A percentile compares a stretch with the other conserved stretches of the same genome.
These are phyloP conservation scores for Ceratothoa steindachneri DNA, from an alignment of 2,888 invertebrate genomes.

Conservation along the genomic window DNA sequence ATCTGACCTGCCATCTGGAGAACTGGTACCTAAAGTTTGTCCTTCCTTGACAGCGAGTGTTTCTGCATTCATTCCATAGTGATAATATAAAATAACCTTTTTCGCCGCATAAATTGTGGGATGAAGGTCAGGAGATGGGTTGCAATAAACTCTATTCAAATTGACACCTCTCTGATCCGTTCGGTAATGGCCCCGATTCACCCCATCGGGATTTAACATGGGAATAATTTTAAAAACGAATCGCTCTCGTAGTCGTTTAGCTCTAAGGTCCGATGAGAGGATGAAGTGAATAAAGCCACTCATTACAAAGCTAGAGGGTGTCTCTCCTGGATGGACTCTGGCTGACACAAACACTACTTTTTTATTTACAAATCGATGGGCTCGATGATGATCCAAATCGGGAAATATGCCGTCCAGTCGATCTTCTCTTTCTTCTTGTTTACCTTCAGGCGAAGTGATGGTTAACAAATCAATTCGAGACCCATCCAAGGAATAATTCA, in stretches of 20 bases:
- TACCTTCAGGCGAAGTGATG: constrained; percentile 73
- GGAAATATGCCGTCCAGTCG: constrained; percentile 70
- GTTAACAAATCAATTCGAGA: constrained; percentile 76
- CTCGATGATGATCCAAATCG: constrained; percentile 63
- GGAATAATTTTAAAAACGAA: constrained; percentile 88
- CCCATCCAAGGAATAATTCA: constrained; percentile 72
- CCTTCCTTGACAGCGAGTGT: neutral
- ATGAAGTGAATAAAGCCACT: constrained; percentile 80
- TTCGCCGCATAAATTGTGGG: constrained; percentile 82
- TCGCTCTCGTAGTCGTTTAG: constrained; percentile 65
- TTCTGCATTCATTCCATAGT: constrained; percentile 48
- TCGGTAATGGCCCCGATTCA: constrained; percentile 75
- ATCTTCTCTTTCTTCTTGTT: constrained; percentile 67
- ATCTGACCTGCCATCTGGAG: neutral
- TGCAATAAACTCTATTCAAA: constrained; percentile 78
- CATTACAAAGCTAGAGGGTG: constrained; percentile 83
- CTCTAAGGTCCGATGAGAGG: constrained; percentile 70
- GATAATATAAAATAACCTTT: constrained; percentile 59
- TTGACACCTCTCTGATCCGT: constrained; percentile 84
- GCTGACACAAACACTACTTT: constrained; percentile 83
- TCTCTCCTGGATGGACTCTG: constrained; percentile 87
- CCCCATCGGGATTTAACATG: constrained; percentile 87
- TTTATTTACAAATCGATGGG: constrained; percentile 70
- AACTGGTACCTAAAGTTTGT: neutral
- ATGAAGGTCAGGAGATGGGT: constrained; percentile 68